Evolutionary conservation across 2,797 vertebrate species (phyloP), one percentile per base, ranked within the genome.

Genomic region (Nyctalus aviator): DNA sequence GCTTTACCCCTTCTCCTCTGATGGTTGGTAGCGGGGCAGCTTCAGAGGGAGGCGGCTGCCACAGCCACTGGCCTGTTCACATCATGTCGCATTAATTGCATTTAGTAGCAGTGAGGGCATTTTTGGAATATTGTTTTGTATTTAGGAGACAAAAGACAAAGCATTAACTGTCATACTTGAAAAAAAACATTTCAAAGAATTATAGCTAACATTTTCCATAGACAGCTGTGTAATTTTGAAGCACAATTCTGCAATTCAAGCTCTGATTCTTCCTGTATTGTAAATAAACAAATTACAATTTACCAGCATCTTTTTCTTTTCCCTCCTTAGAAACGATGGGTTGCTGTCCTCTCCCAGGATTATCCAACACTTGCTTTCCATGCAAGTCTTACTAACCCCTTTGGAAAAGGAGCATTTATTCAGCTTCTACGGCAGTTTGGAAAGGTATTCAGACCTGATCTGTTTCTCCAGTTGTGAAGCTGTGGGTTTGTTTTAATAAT

Each of bases 371-470:
- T 99, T 35, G 99, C 99, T 85, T 99, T 99, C 97, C 99, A 99
- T 0, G 99, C 99, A 83, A 99, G 99, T 97, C 99, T 99, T 93
- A 99, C 99, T 46, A 99, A 99, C 97, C 99, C 99, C 0, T 99
- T 99, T 57, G 99, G 99, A 77, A 99, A 99, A 97, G 99, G 99
- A 93, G 99, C 99, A 6, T 99, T 99, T 94, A 99, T 99, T 95
- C 99, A 99, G 97, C 99, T 99, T 73, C 98, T 99, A 1, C 98
- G 99, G 93, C 99, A 99, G 98, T 99, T 99, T 98, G 99, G 99
- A 97, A 99, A 99, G 99, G 99, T 99, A 98, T 90, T 1, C 57
- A 57, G 17, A 25, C 76, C 64, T 44, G 48, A 9, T 53, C 73
- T 57, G 6, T 62, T 71, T 78, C 53, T 72, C 50, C 10, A 23